Percentiles rank a stretch among this genome's conserved stretches.
These are phyloP conservation scores for Yponomeuta cagnagella DNA, from an alignment of 2,888 invertebrate species.

Conservation along the genomic window DNA sequence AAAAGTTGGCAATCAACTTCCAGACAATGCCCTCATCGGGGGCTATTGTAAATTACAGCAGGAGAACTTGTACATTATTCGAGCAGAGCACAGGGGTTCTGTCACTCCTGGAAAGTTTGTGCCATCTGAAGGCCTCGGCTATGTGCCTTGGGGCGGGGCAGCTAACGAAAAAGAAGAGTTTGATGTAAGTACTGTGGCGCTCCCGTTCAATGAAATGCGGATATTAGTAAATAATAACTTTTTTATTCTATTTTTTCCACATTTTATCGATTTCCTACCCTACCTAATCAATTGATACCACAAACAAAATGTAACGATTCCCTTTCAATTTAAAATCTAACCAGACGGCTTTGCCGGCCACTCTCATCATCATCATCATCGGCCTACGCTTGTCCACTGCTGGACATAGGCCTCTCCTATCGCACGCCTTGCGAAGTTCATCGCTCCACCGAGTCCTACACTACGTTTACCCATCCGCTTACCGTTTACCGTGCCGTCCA, in stretches of 20 bases:
- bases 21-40: constrained; percentile 17
- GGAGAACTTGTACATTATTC: constrained; percentile 19
- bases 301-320: no score
- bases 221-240: background rate
- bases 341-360: no score
- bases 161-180: constrained; percentile 11
- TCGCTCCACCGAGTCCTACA: no score
- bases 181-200: background rate
- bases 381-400: no score
- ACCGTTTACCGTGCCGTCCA: no score
- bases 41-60: constrained; percentile 16
- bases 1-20: constrained; percentile 1
- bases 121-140: constrained; percentile 16
- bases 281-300: no score
- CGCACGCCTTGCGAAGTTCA: no score
- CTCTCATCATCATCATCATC: no score
- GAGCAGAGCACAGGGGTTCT: constrained; percentile 19
- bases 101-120: constrained; percentile 20
- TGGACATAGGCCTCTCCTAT: no score
- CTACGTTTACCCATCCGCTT: no score
- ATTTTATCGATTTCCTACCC: no score
- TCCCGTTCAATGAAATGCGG: background rate
- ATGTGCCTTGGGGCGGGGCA: constrained; percentile 19
- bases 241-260: background rate
- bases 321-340: no score